Evolutionary conservation across 2,113 vertebrate species (phyloP).

Genomic region (Sturnus vulgaris): DNA sequence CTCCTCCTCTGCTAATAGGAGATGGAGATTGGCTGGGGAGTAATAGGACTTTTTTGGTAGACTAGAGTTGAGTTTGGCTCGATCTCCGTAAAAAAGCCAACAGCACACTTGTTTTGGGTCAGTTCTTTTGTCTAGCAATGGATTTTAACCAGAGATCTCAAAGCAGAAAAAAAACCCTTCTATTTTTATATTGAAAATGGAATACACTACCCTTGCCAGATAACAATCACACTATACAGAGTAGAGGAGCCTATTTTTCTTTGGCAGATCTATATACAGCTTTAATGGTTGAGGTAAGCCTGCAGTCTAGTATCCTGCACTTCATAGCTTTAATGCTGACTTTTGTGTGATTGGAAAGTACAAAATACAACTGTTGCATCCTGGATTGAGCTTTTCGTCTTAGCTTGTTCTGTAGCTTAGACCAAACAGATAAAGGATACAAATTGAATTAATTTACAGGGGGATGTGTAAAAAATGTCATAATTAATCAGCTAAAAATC

Average conservation of each 20-base stretch:
- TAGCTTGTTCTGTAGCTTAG: not conserved
- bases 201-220: not conserved
- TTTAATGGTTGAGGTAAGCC: not conserved
- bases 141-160: conserved; percentile 1
- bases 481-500: not conserved
- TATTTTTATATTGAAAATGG: not conserved
- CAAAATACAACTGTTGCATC: not conserved
- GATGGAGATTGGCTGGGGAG: conserved; percentile 51
- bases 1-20: conserved; percentile 31
- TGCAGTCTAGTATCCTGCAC: not conserved
- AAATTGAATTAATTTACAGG: not conserved
- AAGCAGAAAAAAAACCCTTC: not conserved
- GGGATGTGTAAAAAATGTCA: not conserved
- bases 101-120: not conserved
- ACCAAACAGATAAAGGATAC: not conserved
- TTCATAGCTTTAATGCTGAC: not conserved
- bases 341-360: not conserved
- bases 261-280: not conserved
- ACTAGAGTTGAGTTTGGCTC: conserved; percentile 45
- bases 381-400: not conserved
- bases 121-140: not conserved
- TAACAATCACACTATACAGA: conserved; percentile 26
- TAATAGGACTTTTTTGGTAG: conserved; percentile 2
- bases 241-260: not conserved
- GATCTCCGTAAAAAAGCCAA: not conserved